phyloP scores from a whole-genome alignment of 2,797 vertebrate species.

The Perodicticus potto region DNA sequence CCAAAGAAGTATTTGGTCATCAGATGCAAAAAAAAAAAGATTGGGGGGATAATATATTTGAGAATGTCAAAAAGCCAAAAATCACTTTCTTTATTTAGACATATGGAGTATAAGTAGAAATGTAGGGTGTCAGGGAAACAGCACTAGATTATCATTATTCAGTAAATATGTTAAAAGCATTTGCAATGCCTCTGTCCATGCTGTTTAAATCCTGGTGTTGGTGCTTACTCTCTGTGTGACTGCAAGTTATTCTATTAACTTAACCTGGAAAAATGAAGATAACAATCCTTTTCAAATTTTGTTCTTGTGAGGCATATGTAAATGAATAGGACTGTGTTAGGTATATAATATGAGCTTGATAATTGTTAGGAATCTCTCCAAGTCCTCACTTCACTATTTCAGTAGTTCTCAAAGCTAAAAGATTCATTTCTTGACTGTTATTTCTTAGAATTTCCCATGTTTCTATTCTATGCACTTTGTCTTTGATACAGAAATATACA shows the following conservation, averaged over 20 bases:
- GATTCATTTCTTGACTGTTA: not conserved
- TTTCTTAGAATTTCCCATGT: not conserved
- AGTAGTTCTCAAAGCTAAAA: not conserved
- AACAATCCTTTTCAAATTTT: slow-evolving; percentile 38
- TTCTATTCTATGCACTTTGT: not conserved
- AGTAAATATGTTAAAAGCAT: not conserved
- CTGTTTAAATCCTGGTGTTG: not conserved
- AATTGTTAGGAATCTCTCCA: not conserved
- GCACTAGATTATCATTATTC: not conserved
- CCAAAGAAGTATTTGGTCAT: not conserved
- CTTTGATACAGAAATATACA: slow-evolving; percentile 63
- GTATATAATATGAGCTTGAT: not conserved
- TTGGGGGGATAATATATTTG: not conserved
- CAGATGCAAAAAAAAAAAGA: not conserved
- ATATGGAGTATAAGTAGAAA: not conserved
- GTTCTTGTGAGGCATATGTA: not conserved
- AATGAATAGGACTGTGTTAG: not conserved
- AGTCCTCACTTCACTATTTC: not conserved
- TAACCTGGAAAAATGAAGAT: slow-evolving; percentile 37
- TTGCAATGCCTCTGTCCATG: not conserved
- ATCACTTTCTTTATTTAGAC: not conserved
- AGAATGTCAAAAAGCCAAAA: not conserved
- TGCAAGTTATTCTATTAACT: slow-evolving; percentile 8
- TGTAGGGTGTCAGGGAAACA: too few relatives aligned
- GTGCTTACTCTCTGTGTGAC: not conserved